Evolutionary conservation across 2,113 vertebrate species (phyloP), one percentile per base, ranked within the genome.

Genomic region (Odontesthes bonariensis): DNA sequence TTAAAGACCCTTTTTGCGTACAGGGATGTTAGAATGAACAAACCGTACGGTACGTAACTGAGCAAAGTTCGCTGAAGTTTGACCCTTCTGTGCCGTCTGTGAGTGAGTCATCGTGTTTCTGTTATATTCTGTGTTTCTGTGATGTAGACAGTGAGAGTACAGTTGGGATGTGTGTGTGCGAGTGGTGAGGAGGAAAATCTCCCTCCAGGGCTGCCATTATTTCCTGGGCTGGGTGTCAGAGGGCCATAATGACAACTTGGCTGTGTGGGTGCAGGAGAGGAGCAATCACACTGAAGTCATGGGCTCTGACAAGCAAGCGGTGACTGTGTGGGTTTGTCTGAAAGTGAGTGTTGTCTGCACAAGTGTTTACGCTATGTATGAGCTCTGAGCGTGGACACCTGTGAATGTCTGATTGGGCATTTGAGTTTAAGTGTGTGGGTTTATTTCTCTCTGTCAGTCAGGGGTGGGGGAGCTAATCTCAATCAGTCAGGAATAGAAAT

Each of bases 241-340:
- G 81, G 65, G 73, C 75, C 17, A 8, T 70, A 74, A 82, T 82
- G 73, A 73, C 51, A 32, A 77, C 77, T 69, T 46, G 46, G 51
- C 59, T 88, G 75, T 73, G 86, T 90, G 88, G 88, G 86, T 31
- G 81, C 70, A 82, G 78, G 46, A 89, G 85, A 87, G 72, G 74
- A 85, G 70, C 73, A 75, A 76, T 86, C 82, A 80, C 51, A 22
- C 57, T 62, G 65, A 76, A 76, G 75, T 69, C 52, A 64, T 46
- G 58, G 58, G 69, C 57, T 77, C 70, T 79, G 72, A 72, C 58
- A 64, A 72, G 77, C 47, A 38, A 60, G 47, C 44, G 42, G 46
- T 75, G 46, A 17, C 46, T 49, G 17, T 68, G 56, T 59, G 16
- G 53, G 42, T 12, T 47, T 61, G 52, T 71, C 38, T 54, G 69